phyloP scores from a whole-genome alignment of 2,888 invertebrate species.

The Hartigia nigra region DNA sequence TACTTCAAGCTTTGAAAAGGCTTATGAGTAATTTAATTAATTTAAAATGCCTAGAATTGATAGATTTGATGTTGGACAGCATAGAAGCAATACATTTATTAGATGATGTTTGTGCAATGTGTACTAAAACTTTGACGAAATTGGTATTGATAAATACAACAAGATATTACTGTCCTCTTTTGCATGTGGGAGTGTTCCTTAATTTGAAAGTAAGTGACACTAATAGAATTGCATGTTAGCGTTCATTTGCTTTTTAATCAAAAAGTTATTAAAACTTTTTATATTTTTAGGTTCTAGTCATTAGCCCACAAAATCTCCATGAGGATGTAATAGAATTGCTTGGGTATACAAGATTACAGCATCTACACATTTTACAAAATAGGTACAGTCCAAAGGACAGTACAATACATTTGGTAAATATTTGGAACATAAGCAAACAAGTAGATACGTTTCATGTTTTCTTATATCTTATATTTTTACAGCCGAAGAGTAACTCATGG shows the following conservation, averaged over 20 bases:
- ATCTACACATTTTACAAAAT: conserved; percentile 82
- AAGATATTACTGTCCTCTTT: conserved; percentile 74
- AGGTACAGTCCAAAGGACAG: conserved; percentile 72
- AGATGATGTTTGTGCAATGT: conserved; percentile 77
- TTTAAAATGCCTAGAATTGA: conserved; percentile 74
- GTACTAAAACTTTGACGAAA: conserved; percentile 72
- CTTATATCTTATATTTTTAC: conserved; percentile 25
- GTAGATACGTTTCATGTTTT: background rate
- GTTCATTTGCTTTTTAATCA: too few species aligned
- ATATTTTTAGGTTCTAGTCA: conserved; percentile 69
- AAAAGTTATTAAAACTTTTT: conserved; percentile 18
- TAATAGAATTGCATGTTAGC: background rate
- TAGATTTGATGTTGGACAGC: conserved; percentile 80
- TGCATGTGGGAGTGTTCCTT: conserved; percentile 81
- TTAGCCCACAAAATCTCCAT: conserved; percentile 81
- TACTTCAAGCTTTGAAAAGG: conserved; percentile 74
- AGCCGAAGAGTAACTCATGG: conserved; percentile 66
- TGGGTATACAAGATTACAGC: conserved; percentile 73
- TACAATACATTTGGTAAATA: conserved; percentile 67
- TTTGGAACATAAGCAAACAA: conserved; percentile 33
- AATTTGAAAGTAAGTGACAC: conserved; percentile 72
- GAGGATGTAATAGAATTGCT: conserved; percentile 77
- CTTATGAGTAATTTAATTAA: conserved; percentile 75
- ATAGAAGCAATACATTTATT: conserved; percentile 77
- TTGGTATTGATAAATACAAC: conserved; percentile 82